Conservation (phyloP, 2,113 vertebrate species). For the Limanda limanda region DNA sequence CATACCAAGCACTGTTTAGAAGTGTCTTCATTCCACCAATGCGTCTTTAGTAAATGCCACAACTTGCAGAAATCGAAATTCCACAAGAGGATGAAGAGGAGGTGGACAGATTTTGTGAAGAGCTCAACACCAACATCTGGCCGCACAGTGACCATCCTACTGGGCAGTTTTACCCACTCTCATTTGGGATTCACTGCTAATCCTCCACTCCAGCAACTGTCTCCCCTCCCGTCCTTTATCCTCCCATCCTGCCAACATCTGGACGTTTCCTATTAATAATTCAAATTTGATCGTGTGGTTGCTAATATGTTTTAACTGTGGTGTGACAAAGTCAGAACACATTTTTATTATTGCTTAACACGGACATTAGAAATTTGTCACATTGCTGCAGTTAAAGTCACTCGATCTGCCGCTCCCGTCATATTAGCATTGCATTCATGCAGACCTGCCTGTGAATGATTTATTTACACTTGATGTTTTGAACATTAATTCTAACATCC, state of each 20-base stretch:
- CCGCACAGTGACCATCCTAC: too few species aligned
- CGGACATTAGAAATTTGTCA: background rate
- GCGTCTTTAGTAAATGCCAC: too few species aligned
- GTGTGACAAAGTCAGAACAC: background rate
- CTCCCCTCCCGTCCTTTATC: background rate
- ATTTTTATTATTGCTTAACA: background rate
- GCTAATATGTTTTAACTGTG: background rate
- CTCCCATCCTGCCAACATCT: background rate
- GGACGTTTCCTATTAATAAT: background rate
- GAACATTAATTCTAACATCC: slow-evolving; percentile 13
- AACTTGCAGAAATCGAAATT: too few species aligned
- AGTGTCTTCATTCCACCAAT: too few species aligned
- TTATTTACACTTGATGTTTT: slow-evolving; percentile 16
- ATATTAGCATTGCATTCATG: slow-evolving; percentile 3
- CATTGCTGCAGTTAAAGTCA: background rate
- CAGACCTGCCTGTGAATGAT: slow-evolving; percentile 13
- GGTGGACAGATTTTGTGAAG: too few species aligned
- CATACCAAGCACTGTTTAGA: too few species aligned
- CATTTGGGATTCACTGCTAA: too few species aligned
- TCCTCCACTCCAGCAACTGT: background rate
- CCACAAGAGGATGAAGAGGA: too few species aligned
- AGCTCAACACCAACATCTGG: too few species aligned
- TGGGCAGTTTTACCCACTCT: too few species aligned
- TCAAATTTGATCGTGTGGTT: background rate
- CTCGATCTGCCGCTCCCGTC: background rate